phyloP scores from a whole-genome alignment of 2,888 invertebrate species.

The Agriopis leucophaearia region DNA sequence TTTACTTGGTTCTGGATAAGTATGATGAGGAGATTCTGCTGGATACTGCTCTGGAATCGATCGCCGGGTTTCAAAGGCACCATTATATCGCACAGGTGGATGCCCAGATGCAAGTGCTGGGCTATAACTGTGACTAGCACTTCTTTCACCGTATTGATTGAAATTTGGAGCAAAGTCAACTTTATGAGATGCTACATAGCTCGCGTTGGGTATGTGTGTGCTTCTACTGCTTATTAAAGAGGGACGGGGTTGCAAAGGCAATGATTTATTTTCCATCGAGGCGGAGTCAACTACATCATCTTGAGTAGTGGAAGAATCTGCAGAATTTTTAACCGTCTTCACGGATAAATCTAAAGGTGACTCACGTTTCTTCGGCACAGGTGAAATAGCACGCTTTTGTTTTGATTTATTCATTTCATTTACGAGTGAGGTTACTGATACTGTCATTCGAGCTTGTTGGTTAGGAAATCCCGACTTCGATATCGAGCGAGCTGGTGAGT shows the following conservation, averaged over 20 bases:
- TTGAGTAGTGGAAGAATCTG: slow-evolving; percentile 94
- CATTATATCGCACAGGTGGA: slow-evolving; percentile 69
- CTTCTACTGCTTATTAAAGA: slow-evolving; percentile 65
- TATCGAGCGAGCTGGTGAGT: slow-evolving; percentile 70
- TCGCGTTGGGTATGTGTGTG: slow-evolving; percentile 56
- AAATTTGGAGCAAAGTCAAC: slow-evolving; percentile 94
- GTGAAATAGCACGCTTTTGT: slow-evolving; percentile 89
- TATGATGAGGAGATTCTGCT: slow-evolving; percentile 71
- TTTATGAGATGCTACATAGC: slow-evolving; percentile 87
- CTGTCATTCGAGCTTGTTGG: slow-evolving; percentile 80
- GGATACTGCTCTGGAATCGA: slow-evolving; percentile 66
- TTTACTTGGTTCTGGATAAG: slow-evolving; percentile 71
- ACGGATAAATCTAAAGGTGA: slow-evolving; percentile 95
- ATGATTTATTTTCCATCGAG: slow-evolving; percentile 69
- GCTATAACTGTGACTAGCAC: slow-evolving; percentile 58
- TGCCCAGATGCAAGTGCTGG: slow-evolving; percentile 60
- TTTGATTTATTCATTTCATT: slow-evolving; percentile 73
- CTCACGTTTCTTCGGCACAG: slow-evolving; percentile 90
- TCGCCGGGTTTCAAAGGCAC: slow-evolving; percentile 67
- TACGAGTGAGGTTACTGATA: slow-evolving; percentile 80
- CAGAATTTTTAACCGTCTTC: slow-evolving; percentile 95
- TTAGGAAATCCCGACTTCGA: slow-evolving; percentile 74
- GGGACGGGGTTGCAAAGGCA: slow-evolving; percentile 67
- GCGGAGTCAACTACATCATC: slow-evolving; percentile 86
- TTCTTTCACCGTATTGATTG: slow-evolving; percentile 79